Base-by-base conservation (phyloP, 2,888 invertebrate species). In the Thereva nobilitata region DNA sequence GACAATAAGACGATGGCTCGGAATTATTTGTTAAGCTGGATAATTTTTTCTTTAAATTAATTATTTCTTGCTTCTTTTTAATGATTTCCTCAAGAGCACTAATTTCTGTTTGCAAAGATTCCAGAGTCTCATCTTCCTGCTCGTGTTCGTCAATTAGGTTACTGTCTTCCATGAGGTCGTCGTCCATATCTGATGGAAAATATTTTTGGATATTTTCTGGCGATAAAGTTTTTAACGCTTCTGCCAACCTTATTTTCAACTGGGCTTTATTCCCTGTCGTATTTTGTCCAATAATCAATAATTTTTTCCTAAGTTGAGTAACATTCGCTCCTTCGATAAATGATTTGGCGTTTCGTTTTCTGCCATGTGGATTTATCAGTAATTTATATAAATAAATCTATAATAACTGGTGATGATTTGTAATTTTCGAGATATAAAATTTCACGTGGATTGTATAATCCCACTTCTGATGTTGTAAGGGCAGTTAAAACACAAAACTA, bases 21-120 rank as follows among this genome's bases (percentile, higher is more conserved):
- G 44, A 7, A 38, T 8, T 8, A 34, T 50, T 53, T 53, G 8
- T n/a, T n/a, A 66, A 64, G 6, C 47, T 49, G 9, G 44, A 12
- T 53, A 64, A 52, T 53, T 65, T 55, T 53, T 37, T 42, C 44
- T 61, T 65, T 35, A 67, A 63, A 7, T 9, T 10, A 7, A 47
- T 4, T 42, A 68, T 68, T 56, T 69, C 52, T 42, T 66, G 52
- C 40, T 67, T 40, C 10, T 59, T 59, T 57, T 44, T 64, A 4
- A 63, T 63, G 47, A 50, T 66, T 23, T 66, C 50, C 10, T 55
- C 34, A 4, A 66, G 49, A 7, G 40, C 34, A 5, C 63, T 35
- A 1, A 61, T 56, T 52, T 68, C 40, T 8, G 23, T 5, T 34
- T 68, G 56, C 5, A 57, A 41, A 4, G 37, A 38, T 40, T 64